Conservation (phyloP, 1,140 invertebrate species). For the Ganaspis sp. region DNA sequence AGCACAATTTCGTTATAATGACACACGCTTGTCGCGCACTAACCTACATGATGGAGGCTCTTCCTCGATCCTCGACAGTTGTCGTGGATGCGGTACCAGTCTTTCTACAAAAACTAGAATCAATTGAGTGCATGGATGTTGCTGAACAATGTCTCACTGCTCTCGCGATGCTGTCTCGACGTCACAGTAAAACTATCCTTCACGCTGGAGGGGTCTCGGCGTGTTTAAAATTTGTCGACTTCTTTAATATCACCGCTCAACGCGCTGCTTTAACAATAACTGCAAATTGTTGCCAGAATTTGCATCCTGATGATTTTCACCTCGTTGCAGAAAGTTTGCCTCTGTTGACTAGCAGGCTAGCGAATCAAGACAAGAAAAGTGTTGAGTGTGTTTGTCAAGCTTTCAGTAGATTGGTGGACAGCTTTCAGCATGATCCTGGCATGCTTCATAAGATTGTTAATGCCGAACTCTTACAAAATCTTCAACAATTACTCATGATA, state of each 20-base stretch:
- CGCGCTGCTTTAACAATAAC: slow-evolving; percentile 95
- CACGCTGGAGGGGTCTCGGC: slow-evolving; percentile 96
- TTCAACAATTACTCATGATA: slow-evolving; percentile 94
- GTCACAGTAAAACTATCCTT: slow-evolving; percentile 97
- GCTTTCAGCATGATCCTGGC: slow-evolving; percentile 94
- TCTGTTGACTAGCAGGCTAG: slow-evolving; percentile 89
- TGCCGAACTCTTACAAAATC: slow-evolving; percentile 92
- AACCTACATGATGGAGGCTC: slow-evolving; percentile 99
- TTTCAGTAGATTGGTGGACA: slow-evolving; percentile 96
- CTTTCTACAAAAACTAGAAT: slow-evolving; percentile 96
- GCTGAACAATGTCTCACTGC: slow-evolving; percentile 98
- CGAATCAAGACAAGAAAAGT: slow-evolving; percentile 98
- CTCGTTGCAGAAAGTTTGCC: slow-evolving; percentile 92
- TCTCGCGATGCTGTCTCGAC: slow-evolving; percentile 95
- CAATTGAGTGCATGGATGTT: slow-evolving; percentile 99
- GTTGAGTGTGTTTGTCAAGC: slow-evolving; percentile 98
- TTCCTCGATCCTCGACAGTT: slow-evolving; percentile 96
- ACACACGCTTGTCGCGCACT: slow-evolving; percentile 98
- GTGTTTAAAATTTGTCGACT: slow-evolving; percentile 97
- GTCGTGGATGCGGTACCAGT: slow-evolving; percentile 98
- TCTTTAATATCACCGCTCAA: slow-evolving; percentile 98
- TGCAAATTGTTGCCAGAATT: slow-evolving; percentile 97
- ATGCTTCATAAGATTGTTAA: slow-evolving; percentile 96
- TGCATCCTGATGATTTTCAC: slow-evolving; percentile 94
- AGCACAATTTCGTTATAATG: slow-evolving; percentile 99